Evolutionary conservation across 2,113 vertebrate genomes (phyloP).

Genomic region (Pygathrix nemaeus): DNA sequence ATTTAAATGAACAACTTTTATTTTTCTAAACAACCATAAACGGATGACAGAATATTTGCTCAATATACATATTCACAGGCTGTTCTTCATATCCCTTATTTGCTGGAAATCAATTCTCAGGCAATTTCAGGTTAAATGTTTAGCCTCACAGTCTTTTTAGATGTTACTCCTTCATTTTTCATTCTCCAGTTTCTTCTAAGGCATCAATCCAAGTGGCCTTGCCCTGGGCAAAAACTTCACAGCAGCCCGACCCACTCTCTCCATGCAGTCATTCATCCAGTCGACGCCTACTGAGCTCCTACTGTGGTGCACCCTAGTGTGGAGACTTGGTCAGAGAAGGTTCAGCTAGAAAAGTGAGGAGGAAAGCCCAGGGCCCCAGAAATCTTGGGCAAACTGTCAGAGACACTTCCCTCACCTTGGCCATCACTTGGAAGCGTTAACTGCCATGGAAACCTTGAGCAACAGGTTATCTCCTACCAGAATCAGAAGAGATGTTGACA

Average conservation of each 20-base stretch:
- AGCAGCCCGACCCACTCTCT: not conserved
- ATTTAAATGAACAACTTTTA: not conserved
- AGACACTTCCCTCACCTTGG: not conserved
- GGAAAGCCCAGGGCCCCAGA: not conserved
- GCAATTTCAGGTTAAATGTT: not conserved
- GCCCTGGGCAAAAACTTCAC: not conserved
- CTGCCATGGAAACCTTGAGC: not conserved
- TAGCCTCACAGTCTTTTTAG: not conserved
- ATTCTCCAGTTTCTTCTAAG: not conserved
- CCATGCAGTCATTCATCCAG: not conserved
- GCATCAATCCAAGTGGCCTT: not conserved
- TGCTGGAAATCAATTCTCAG: not conserved
- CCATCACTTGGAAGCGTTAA: rapidly evolving
- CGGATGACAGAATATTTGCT: not conserved
- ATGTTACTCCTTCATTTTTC: not conserved
- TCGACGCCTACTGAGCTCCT: not conserved
- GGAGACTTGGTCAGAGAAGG: not conserved
- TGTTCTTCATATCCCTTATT: not conserved
- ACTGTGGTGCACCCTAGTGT: no score
- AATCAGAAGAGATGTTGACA: not conserved
- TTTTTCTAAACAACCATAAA: not conserved
- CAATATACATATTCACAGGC: not conserved
- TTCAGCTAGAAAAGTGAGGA: not conserved
- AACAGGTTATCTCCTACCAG: not conserved
- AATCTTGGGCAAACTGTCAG: not conserved